phyloP scores from a whole-genome alignment of 30 jellyfish, hydroid and myxozoan genomes.

The Turritopsis rubra region DNA sequence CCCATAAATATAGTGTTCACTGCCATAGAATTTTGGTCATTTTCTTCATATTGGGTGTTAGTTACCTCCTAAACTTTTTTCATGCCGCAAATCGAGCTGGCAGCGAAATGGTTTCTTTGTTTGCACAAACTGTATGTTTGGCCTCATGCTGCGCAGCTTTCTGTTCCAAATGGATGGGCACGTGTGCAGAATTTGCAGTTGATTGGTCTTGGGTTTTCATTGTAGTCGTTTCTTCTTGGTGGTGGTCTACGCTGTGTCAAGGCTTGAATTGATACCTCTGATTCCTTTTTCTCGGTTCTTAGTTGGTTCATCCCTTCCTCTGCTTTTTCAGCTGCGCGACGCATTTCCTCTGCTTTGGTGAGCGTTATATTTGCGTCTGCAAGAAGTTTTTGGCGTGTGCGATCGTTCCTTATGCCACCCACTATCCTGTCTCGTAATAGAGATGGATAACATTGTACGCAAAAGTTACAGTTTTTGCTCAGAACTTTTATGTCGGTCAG shows the following conservation, averaged over 20 bases:
- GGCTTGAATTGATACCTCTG: neutral
- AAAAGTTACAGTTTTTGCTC: constrained; percentile 22
- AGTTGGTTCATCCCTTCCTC: neutral
- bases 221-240: neutral
- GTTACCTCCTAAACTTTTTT: neutral
- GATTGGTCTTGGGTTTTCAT: neutral
- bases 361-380: neutral
- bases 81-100: neutral
- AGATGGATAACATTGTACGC: neutral
- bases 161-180: neutral
- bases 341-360: neutral
- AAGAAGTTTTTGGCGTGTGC: neutral
- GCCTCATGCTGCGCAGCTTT: neutral
- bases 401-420: neutral
- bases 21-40: neutral
- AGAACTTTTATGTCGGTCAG: constrained; percentile 13
- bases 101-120: neutral
- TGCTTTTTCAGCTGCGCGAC: neutral
- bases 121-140: neutral
- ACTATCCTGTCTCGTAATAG: neutral
- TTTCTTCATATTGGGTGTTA: neutral
- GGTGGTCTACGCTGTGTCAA: neutral
- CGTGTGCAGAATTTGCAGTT: neutral
- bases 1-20: neutral
- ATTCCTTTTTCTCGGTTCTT: neutral